Evolutionary conservation across 2,888 invertebrate species (phyloP).

Genomic region (Dryobota labecula): DNA sequence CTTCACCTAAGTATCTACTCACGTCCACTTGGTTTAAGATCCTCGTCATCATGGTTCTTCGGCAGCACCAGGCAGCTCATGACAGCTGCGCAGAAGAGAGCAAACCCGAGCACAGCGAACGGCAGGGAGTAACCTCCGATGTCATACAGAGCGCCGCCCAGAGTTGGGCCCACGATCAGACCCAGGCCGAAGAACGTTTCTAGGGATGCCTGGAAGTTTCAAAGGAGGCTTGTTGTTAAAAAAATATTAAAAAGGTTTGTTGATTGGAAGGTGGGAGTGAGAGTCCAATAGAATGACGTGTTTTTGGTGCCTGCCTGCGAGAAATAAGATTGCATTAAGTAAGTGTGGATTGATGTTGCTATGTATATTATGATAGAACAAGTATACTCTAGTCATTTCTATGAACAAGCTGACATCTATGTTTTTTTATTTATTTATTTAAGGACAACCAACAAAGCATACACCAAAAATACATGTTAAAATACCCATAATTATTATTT

Average conservation of each 20-base stretch:
- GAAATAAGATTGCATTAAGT: not conserved
- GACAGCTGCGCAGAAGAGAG: constrained; percentile 94
- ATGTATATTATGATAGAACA: not conserved
- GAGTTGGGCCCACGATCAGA: constrained; percentile 96
- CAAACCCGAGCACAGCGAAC: constrained; percentile 94
- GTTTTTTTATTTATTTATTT: no score
- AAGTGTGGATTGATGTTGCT: not conserved
- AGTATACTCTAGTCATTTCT: no score
- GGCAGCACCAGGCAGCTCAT: constrained; percentile 94
- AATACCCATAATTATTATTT: no score
- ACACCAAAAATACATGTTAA: no score
- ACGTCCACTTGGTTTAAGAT: constrained; percentile 91
- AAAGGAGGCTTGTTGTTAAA: not conserved
- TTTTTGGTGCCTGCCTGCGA: constrained; percentile 7
- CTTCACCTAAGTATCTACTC: constrained; percentile 73
- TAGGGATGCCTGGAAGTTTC: constrained; percentile 91
- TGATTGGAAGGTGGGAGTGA: no score
- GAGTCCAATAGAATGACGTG: no score
- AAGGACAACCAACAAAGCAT: no score
- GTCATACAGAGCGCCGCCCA: constrained; percentile 96
- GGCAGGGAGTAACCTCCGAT: constrained; percentile 95
- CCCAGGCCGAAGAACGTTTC: constrained; percentile 97
- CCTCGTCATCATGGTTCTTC: constrained; percentile 90
- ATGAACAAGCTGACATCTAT: no score
- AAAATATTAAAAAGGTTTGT: no score